Evolutionary conservation across 2,888 invertebrate species (phyloP), one percentile per base, ranked within the genome.

Genomic region (Netelia melanura): DNA sequence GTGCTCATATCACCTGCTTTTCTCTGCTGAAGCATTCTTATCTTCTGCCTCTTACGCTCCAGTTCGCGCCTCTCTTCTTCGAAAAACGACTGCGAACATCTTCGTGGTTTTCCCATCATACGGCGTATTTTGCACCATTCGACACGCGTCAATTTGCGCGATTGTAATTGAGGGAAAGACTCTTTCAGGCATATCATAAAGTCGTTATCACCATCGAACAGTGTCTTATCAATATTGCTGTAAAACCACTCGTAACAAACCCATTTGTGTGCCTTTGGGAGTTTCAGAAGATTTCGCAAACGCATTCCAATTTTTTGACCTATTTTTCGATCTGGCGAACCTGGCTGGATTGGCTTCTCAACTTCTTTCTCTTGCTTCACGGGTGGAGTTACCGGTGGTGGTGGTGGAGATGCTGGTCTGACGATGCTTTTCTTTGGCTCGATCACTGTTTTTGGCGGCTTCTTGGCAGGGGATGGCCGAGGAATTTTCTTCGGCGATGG

Each of bases 221-320:
- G 94, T 52, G 98, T 97, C 92, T 95, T 95, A 92, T 99, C 99
- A 89, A 99, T 97, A 91, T 99, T 99, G 89, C 99, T 99, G 94
- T 99, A 99, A 94, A 99, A 99, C 97, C 99, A 99, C 94, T 99
- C 99, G 94, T 98, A 99, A 94, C 98, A 99, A 9, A 99, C 99
- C 98, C 99, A 99, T 94, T 98, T 98, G 93, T 99, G 99, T 3
- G 99, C 99, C 95, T 99, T 99, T 0, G 99, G 99, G 87, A 99
- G 94, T 94, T 99, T 99, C 3, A 99, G 95, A 44, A 99, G 95
- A 94, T 99, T 99, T 87, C 98, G 95, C 83, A 98, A 94, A 87
- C 98, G 95, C 94, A 98, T 96, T 1, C 98, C 98, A 89, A 98
- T 98, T 90, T 97, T 96, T 91, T 99, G 98, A 0, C 98, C 98